These are phyloP conservation scores for Dolomedes plantarius DNA, from an alignment of 2,888 invertebrate genomes.

Conservation along the genomic window DNA sequence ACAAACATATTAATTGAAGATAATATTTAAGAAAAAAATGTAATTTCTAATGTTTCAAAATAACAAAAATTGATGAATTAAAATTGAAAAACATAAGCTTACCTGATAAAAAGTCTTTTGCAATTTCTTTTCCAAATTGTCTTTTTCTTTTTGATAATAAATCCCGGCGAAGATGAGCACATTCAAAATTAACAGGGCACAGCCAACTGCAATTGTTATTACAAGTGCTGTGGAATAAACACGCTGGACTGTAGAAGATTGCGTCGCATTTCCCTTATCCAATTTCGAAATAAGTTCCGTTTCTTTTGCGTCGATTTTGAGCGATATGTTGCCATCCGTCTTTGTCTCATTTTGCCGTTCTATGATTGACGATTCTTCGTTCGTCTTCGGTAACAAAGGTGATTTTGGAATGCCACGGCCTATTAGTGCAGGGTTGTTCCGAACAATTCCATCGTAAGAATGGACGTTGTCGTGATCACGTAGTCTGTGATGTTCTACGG, in stretches of 20 bases:
- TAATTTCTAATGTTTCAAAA: too few relatives aligned
- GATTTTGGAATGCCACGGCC: background rate
- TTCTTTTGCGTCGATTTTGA: constrained; percentile 34
- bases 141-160: constrained; percentile 84
- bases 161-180: constrained; percentile 95
- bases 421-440: constrained; percentile 8
- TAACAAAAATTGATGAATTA: too few relatives aligned
- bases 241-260: background rate
- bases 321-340: constrained; percentile 27
- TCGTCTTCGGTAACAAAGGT: background rate
- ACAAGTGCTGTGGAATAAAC: constrained; percentile 90
- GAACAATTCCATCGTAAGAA: constrained; percentile 87
- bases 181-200: constrained; percentile 91
- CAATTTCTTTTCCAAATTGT: constrained; percentile 59
- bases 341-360: constrained; percentile 19
- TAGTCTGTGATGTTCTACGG: constrained; percentile 57
- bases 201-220: constrained; percentile 95
- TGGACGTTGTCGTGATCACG: constrained; percentile 89
- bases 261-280: constrained; percentile 27
- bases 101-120: constrained; percentile 63
- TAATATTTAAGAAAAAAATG: too few relatives aligned
- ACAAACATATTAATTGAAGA: too few relatives aligned
- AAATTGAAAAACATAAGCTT: too few relatives aligned
- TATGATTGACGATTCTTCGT: background rate
- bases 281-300: constrained; percentile 31